Base-by-base conservation (phyloP, 2,888 invertebrate species). In the Microplitis manilae region DNA sequence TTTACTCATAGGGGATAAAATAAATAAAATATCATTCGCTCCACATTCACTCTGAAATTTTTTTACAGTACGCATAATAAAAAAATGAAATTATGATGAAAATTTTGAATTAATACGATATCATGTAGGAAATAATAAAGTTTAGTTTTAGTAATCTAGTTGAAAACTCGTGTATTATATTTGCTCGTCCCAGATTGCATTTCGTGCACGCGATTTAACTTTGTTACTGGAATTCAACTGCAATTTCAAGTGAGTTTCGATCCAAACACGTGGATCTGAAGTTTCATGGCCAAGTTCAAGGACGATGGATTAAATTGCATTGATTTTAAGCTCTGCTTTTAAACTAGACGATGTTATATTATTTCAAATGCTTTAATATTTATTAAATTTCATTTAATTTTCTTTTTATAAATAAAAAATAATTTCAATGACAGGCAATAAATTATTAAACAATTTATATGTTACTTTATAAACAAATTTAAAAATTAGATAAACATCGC, bases 261-360 rank as follows among this genome's bases (percentile, higher is more conserved):
- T 79, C 76, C 69, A 50, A 15, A 40, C 76, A 60, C 71, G 77
- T 41, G 59, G 38, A 76, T 50, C 69, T 59, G 30, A 78, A 78
- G 77, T 79, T 81, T 77, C 79, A 75, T 60, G 65, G 76, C 67
- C 78, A 78, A 77, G 81, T 79, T 79, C 81, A 81, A 81, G 81
- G 81, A 17, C 70, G 68, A 40, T 71, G 39, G 38, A 67, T 68
- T 75, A 68, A 77, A 77, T 79, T 78, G 74, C n/a, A 64, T 30
- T 64, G 13, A 17, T 30, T n/a, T 13, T 8, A 64, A 64, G 20
- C 15, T 17, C 15, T 62, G 17, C 62, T 62, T 17, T 62, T 62
- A 15, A 15, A 62, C 13, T 50, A 50, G 30, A 30, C 30, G 30
- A 30, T 30, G 30, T 30, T 30, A 30, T 30, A 30, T 30, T 30